Base-by-base conservation (phyloP, 2,113 vertebrate genomes). In the Dasypus novemcinctus region DNA sequence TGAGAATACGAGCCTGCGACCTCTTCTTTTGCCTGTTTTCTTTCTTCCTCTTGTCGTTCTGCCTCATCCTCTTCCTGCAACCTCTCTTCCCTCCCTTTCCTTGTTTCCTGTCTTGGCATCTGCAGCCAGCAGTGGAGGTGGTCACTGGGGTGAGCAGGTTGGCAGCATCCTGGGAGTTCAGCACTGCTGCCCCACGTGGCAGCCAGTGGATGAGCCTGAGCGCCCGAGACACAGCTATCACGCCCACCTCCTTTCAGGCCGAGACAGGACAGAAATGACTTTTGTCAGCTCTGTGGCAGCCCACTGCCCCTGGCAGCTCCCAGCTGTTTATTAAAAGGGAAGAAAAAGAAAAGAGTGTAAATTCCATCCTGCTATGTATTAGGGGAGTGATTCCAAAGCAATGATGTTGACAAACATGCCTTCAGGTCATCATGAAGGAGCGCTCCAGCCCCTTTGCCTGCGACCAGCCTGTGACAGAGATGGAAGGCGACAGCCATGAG, bases 251-350 rank as follows among this genome's bases (percentile, higher is more conserved):
- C 76, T 83, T 57, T 68, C 36, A 6, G 83, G 90, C 49, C 49
- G 3, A 64, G 87, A 68, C 84, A 69, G 76, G 72, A 71, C 0
- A 4, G 93, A 95, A 92, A 95, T 96, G 95, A 68, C 96, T 96
- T 93, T 10, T 90, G 95, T 95, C 75, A 78, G 93, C 79, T 90
- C 71, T 14, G 38, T 4, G 0, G 88, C 90, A 87, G 83, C 76
- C 90, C 93, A 63, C 87, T 69, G 90, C 72, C 54, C 91, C 93
- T 69, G 79, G 92, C 83, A 75, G 83, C 90, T 79, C 95, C 8
- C 33, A 87, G 83, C 87, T 97, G 96, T 92, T 96, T 93, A 95
- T 97, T 96, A 76, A 76, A 76, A 93, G 68, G 78, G 2, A 23
- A 27, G 68, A 18, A 18, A 74, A 41, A n/a, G 0, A 43, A 20